Conservation (phyloP, 2,113 vertebrate species). For the Apteryx owenii region DNA sequence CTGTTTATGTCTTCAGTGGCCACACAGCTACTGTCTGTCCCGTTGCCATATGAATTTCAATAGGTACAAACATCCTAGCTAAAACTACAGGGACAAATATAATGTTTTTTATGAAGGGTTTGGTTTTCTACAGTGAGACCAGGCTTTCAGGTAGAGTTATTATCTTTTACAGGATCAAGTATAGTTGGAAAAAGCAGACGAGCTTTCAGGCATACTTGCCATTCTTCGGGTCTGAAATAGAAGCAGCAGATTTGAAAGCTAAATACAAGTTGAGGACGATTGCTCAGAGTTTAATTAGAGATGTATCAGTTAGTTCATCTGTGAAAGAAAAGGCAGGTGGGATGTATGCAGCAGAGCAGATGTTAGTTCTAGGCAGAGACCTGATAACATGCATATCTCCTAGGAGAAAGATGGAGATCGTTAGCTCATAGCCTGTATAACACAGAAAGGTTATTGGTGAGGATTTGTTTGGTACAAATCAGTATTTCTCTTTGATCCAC, state of each 20-base stretch:
- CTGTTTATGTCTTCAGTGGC: background rate
- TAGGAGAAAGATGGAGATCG: background rate
- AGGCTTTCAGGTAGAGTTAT: background rate
- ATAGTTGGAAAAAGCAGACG: background rate
- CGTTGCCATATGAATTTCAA: background rate
- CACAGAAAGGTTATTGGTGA: background rate
- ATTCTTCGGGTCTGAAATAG: conserved; percentile 27
- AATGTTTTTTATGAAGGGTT: background rate
- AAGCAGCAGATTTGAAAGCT: conserved; percentile 26
- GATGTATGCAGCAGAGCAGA: background rate
- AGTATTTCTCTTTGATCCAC: background rate
- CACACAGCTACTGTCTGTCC: background rate
- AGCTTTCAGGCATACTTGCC: background rate
- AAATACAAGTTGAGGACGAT: background rate
- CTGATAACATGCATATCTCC: background rate
- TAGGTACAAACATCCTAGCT: background rate
- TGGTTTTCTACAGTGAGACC: background rate
- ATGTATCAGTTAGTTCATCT: background rate
- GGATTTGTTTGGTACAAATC: background rate
- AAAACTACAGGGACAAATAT: background rate
- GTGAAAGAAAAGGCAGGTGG: background rate
- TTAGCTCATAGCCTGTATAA: background rate
- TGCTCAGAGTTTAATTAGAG: conserved; percentile 39
- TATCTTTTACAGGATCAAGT: background rate
- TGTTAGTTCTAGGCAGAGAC: background rate